A percentile compares a stretch with the other conserved stretches of the same genome.
phyloP scores from a whole-genome alignment of 2,113 vertebrate genomes.

The Alligator sinensis region DNA sequence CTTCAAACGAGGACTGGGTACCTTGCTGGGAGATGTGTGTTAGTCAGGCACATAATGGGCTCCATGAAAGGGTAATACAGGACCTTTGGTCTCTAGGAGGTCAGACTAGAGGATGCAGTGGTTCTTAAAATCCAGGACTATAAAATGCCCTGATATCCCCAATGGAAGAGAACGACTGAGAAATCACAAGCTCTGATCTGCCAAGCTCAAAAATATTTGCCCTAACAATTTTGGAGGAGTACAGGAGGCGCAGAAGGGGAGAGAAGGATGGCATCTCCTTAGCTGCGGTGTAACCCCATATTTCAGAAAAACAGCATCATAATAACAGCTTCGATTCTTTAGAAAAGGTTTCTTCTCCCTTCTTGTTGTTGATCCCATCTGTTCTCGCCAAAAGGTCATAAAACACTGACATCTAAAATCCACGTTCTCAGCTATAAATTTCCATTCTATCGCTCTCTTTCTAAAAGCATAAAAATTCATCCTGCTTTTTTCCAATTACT shows the following conservation, averaged over 20 bases:
- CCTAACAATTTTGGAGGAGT: too few relatives aligned
- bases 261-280: background rate
- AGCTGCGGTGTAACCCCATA: background rate
- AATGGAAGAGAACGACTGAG: background rate
- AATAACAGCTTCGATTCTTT: background rate
- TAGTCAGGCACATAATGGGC: background rate
- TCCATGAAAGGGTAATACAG: background rate
- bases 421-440: background rate
- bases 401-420: background rate
- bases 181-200: background rate
- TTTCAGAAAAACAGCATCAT: background rate
- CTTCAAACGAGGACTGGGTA: background rate
- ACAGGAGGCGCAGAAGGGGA: too few relatives aligned
- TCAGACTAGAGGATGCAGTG: background rate
- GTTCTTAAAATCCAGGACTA: background rate
- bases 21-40: background rate
- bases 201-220: background rate
- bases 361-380: background rate
- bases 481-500: background rate
- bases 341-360: background rate
- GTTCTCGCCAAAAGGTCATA: background rate
- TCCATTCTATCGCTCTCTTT: fast-evolving
- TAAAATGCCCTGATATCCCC: background rate
- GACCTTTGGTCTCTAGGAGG: background rate
- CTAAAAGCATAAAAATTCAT: background rate